Percentiles rank a stretch among this genome's conserved stretches.
phyloP scores from a whole-genome alignment of 2,888 invertebrate species.

The Rhogogaster chlorosoma region DNA sequence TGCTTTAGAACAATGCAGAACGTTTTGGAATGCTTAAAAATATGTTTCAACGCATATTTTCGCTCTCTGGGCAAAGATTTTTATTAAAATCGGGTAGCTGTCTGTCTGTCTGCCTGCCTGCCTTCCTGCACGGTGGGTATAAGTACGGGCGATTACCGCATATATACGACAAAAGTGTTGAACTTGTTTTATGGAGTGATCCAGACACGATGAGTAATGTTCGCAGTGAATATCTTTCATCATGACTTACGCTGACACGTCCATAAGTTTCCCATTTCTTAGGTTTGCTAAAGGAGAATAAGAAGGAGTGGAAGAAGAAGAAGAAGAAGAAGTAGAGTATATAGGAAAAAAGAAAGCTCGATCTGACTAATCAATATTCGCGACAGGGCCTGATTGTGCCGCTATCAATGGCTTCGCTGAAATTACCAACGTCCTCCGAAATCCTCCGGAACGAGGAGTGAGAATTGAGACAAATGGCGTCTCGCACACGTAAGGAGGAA shows the following conservation, averaged over 20 bases:
- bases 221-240: constrained; percentile 18
- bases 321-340: neutral
- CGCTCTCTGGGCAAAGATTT: neutral
- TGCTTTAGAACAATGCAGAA: constrained; percentile 4
- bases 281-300: neutral
- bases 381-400: constrained; percentile 51
- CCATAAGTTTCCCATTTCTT: neutral
- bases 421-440: constrained; percentile 52
- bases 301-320: neutral
- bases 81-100: neutral
- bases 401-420: constrained; percentile 52
- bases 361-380: constrained; percentile 53
- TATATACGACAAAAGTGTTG: neutral
- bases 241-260: constrained; percentile 10
- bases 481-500: constrained; percentile 40
- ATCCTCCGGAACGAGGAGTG: constrained; percentile 48
- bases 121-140: neutral
- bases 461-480: constrained; percentile 55
- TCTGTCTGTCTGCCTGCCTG: too few relatives aligned
- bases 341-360: neutral
- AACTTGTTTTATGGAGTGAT: constrained; percentile 33
- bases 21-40: constrained; percentile 16
- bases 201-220: constrained; percentile 35
- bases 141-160: neutral
- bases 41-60: neutral